Conservation (phyloP, 2,888 invertebrate genomes). For the Elmis aenea region DNA sequence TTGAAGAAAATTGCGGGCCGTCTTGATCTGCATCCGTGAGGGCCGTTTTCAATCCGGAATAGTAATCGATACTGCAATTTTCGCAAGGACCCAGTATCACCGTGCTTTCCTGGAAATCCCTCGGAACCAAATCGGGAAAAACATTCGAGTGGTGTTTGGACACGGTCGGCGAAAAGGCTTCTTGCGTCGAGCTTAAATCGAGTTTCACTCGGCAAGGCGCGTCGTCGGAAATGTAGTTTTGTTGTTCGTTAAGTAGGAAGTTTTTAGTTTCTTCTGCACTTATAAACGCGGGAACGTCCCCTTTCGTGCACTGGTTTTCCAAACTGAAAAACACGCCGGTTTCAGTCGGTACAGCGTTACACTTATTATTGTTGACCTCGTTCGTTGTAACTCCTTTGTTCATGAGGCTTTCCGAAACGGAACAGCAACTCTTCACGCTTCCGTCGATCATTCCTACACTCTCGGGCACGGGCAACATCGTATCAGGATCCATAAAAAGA, state of each 20-base stretch:
- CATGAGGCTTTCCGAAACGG: too few relatives aligned
- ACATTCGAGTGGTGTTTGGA: constrained; percentile 35
- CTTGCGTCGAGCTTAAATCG: constrained; percentile 36
- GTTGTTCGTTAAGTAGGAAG: constrained; percentile 15
- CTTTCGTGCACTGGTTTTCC: constrained; percentile 2
- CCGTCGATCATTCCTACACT: constrained; percentile 3
- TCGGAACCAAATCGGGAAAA: constrained; percentile 20
- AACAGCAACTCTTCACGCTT: constrained; percentile 7
- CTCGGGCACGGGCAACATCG: not conserved
- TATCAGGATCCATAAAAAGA: constrained; percentile 1
- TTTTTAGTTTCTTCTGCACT: constrained; percentile 12
- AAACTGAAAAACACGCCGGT: too few relatives aligned
- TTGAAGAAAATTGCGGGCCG: constrained; percentile 52
- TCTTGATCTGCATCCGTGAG: constrained; percentile 47
- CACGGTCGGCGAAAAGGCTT: constrained; percentile 35
- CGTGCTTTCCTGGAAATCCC: constrained; percentile 39
- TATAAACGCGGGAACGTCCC: not conserved
- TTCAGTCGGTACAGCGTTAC: constrained; percentile 7
- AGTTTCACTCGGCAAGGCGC: constrained; percentile 22
- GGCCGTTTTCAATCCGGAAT: constrained; percentile 50
- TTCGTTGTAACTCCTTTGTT: not conserved
- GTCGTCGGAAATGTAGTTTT: not conserved
- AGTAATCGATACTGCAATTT: constrained; percentile 52
- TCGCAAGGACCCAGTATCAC: constrained; percentile 57
- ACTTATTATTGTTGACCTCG: constrained; percentile 10